Percentiles rank a stretch among this genome's conserved stretches.
Evolutionary conservation across 1,140 invertebrate genomes (phyloP).

Genomic region (Apis cerana): DNA sequence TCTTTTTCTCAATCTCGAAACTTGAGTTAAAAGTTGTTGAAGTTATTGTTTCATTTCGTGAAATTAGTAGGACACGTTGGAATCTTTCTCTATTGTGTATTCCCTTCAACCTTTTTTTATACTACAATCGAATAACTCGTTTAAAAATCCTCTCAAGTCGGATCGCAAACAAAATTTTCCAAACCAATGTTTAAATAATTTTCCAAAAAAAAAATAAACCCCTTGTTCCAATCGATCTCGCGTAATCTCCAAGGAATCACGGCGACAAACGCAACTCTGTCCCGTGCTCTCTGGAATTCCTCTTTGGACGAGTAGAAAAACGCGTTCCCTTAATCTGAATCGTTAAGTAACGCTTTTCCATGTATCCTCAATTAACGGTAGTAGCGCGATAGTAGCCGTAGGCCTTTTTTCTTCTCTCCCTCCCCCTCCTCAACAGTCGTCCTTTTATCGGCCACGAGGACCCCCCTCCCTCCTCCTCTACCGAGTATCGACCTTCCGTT

Average conservation of each 20-base stretch:
- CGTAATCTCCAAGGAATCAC: neutral
- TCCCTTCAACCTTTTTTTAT: too few relatives aligned
- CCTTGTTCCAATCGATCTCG: too few relatives aligned
- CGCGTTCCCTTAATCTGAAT: conserved; percentile 32
- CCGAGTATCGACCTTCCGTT: conserved; percentile 58
- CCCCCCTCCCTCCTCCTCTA: neutral
- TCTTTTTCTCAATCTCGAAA: too few relatives aligned
- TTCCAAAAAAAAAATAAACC: too few relatives aligned
- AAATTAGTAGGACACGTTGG: too few relatives aligned
- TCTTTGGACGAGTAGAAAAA: conserved; percentile 8
- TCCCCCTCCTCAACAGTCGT: neutral
- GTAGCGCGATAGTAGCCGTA: conserved; percentile 24
- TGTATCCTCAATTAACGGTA: conserved; percentile 41
- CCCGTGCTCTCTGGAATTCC: neutral
- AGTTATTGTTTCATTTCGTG: too few relatives aligned
- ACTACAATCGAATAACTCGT: too few relatives aligned
- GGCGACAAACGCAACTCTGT: neutral
- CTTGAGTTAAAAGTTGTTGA: too few relatives aligned
- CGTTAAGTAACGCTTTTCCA: conserved; percentile 28
- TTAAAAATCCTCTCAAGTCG: too few relatives aligned
- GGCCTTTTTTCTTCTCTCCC: conserved; percentile 8
- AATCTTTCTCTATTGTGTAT: too few relatives aligned
- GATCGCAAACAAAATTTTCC: too few relatives aligned
- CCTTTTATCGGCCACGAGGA: conserved; percentile 41
- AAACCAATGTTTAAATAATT: too few relatives aligned